Conservation (phyloP, 2,888 invertebrate genomes). For the Cheilosia scutellata region DNA sequence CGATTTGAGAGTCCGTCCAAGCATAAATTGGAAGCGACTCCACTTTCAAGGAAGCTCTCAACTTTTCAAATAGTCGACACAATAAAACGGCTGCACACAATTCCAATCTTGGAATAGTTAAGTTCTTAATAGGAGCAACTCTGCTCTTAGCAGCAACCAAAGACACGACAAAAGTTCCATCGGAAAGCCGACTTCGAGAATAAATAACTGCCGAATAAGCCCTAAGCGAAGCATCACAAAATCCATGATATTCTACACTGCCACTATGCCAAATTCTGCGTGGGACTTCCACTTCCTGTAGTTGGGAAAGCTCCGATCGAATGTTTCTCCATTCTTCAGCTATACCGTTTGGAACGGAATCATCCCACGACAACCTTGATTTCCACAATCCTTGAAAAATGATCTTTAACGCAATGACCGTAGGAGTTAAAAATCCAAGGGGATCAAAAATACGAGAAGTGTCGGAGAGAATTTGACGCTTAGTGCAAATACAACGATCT, state of each 20-base stretch:
- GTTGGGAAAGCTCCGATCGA: too few relatives aligned
- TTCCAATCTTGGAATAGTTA: too few relatives aligned
- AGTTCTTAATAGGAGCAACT: background rate
- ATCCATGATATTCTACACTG: background rate
- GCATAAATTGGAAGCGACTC: constrained; percentile 20
- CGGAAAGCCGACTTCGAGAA: background rate
- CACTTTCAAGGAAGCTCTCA: too few relatives aligned
- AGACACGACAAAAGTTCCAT: background rate
- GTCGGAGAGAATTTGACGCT: background rate
- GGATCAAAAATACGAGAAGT: background rate
- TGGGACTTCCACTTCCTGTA: too few relatives aligned
- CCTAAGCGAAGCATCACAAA: too few relatives aligned
- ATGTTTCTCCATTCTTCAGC: too few relatives aligned
- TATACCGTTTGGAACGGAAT: too few relatives aligned
- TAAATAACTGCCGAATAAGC: too few relatives aligned
- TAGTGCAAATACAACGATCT: background rate
- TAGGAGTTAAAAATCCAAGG: background rate
- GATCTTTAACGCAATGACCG: background rate
- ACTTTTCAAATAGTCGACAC: too few relatives aligned
- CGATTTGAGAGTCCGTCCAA: constrained; percentile 64
- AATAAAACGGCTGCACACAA: too few relatives aligned
- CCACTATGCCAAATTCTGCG: too few relatives aligned
- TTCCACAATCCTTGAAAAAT: background rate
- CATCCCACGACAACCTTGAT: background rate
- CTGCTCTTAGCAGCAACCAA: constrained; percentile 11